phyloP scores from a whole-genome alignment of 2,888 invertebrate genomes.

The Apodemia hepburni region DNA sequence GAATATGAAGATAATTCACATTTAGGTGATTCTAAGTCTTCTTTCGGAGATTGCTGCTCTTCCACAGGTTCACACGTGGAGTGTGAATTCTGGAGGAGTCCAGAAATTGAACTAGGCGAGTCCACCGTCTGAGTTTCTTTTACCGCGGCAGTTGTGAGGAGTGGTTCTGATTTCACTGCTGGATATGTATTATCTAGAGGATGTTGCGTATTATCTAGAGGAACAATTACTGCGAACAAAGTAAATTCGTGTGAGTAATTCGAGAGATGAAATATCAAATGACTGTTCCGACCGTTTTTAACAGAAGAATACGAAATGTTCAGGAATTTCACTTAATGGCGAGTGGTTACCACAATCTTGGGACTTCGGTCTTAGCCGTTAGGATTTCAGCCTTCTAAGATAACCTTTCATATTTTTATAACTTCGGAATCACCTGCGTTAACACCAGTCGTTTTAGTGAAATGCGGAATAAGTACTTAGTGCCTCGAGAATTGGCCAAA shows the following conservation, averaged over 20 bases:
- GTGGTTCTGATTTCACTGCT: slow-evolving; percentile 12
- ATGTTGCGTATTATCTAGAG: slow-evolving; percentile 1
- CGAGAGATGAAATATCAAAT: no score
- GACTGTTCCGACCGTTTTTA: no score
- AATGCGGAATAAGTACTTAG: no score
- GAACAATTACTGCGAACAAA: slow-evolving; percentile 30
- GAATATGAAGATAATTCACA: slow-evolving; percentile 7
- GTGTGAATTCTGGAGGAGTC: neutral
- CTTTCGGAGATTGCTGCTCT: slow-evolving; percentile 2
- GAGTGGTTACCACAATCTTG: no score
- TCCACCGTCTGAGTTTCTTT: slow-evolving; percentile 1
- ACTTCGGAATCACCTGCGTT: no score
- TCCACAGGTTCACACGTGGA: neutral
- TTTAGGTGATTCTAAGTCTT: slow-evolving; percentile 11
- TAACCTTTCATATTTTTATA: no score
- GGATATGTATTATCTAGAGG: slow-evolving; percentile 18
- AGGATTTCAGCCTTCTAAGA: no score
- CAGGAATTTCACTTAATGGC: no score
- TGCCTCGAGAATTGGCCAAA: no score
- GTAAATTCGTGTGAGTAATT: neutral
- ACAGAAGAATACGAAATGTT: no score
- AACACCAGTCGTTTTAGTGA: no score
- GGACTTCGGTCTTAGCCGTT: no score
- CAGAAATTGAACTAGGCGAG: slow-evolving; percentile 3
- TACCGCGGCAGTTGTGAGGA: neutral